Percentiles rank a stretch among this genome's conserved stretches.
phyloP scores from a whole-genome alignment of 2,113 vertebrate genomes.

The Leucoraja erinaceus region DNA sequence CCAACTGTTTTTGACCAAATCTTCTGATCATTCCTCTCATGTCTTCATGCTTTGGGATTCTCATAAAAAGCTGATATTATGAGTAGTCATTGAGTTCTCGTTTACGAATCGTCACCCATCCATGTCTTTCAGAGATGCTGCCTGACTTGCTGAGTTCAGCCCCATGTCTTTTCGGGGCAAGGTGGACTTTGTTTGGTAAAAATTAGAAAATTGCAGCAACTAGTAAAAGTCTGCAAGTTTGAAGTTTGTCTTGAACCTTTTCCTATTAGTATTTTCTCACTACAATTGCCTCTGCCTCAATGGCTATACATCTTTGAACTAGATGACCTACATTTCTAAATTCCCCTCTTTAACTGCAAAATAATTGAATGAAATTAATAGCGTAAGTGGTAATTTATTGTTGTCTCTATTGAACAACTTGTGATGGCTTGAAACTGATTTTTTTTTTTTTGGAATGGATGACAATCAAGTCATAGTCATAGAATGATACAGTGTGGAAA shows the following conservation, averaged over 20 bases:
- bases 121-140: too few species aligned
- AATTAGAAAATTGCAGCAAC: background rate
- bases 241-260: conserved; percentile 30
- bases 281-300: background rate
- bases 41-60: background rate
- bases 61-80: background rate
- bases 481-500: too few species aligned
- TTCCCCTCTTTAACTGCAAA: conserved; percentile 9
- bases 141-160: too few species aligned
- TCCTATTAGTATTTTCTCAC: background rate
- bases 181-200: background rate
- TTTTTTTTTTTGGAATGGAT: background rate
- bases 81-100: background rate
- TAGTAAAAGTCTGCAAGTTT: conserved; percentile 7
- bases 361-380: conserved; percentile 14
- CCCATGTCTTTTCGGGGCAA: background rate
- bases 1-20: background rate
- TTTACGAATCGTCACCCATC: background rate
- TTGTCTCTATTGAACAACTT: conserved; percentile 16
- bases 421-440: background rate
- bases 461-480: background rate
- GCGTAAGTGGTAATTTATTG: conserved; percentile 2
- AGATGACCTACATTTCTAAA: background rate
- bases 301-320: conserved; percentile 26
- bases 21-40: background rate